Evolutionary conservation across 2,888 invertebrate genomes (phyloP), one percentile per base, ranked within the genome.

Genomic region (Cryptocephalus moraei): DNA sequence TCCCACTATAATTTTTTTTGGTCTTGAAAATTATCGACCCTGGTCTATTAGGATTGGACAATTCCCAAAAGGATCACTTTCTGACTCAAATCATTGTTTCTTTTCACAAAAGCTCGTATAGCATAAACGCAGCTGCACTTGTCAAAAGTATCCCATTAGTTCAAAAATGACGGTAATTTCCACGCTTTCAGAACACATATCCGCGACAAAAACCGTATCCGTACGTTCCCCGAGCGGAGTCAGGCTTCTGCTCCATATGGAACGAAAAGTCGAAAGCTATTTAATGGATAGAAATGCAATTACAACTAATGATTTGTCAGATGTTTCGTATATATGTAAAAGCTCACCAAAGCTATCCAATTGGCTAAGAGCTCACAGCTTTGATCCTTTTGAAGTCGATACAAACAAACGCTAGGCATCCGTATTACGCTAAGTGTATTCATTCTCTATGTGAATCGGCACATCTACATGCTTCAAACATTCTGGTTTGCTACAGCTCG

Each of bases 301-400:
- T 61, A 56, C 58, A 61, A 62, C 58, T 61, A 61, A 54, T 54
- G 55, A 60, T 60, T 58, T 56, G 56, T 51, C 54, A 51, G 53
- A 55, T 59, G 55, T 61, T 58, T 61, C 47, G 44, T 47, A 45
- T 55, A 49, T 54, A 48, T 55, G 32, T 42, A 31, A 42, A 31
- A 42, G 42, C 47, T 12, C 44, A 49, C 47, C 11, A 48, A 50
- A 49, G 54, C 58, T 56, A 59, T 62, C 60, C 63, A 64, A 65
- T 65, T 64, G 65, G 64, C 61, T 64, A 63, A 65, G 65, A 65
- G 65, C 63, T 54, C 47, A 44, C 51, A 49, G 58, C 63, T 65
- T 65, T 65, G 62, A 63, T 63, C 62, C 62, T 46, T 64, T 65
- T 63, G 62, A 64, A 60, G 61, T 59, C 51, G 54, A 48, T 43